Evolutionary conservation across 1,140 invertebrate species (phyloP).

Genomic region (Drosophila sucinea): DNA sequence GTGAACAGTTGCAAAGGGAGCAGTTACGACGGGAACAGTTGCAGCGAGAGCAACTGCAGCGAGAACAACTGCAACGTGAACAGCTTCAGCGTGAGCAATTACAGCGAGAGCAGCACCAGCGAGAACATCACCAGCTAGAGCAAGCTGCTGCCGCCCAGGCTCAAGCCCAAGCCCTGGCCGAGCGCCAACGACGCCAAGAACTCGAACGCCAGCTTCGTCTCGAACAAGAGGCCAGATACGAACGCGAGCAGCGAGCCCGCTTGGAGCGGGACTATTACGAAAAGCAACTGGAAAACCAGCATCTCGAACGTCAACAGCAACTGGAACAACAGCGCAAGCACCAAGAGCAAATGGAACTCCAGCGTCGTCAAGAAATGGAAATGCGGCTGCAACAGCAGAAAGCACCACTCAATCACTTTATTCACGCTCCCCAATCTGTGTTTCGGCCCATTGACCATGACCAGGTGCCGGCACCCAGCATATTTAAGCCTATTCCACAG

Average conservation of each 20-base stretch:
- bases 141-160: conserved; percentile 67
- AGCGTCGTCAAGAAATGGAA: conserved; percentile 62
- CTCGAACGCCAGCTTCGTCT: conserved; percentile 59
- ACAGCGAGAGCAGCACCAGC: conserved; percentile 18
- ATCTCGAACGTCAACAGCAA: conserved; percentile 57
- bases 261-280: conserved; percentile 68
- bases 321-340: conserved; percentile 45
- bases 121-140: conserved; percentile 40
- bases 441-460: conserved; percentile 85
- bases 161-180: conserved; percentile 45
- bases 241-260: conserved; percentile 63
- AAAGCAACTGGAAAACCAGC: conserved; percentile 61
- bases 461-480: conserved; percentile 39
- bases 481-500: conserved; percentile 75
- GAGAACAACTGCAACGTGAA: conserved; percentile 28
- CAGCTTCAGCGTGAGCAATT: conserved; percentile 29
- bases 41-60: conserved; percentile 24
- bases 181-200: conserved; percentile 67
- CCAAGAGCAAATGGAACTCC: conserved; percentile 59
- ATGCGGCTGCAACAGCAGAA: conserved; percentile 60
- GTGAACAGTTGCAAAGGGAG: conserved; percentile 35
- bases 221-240: conserved; percentile 65
- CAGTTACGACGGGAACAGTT: conserved; percentile 32
- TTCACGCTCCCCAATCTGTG: conserved; percentile 88
- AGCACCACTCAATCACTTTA: conserved; percentile 87